phyloP scores from a whole-genome alignment of 2,113 vertebrate species.

The Sinocyclocheilus maitianheensis region DNA sequence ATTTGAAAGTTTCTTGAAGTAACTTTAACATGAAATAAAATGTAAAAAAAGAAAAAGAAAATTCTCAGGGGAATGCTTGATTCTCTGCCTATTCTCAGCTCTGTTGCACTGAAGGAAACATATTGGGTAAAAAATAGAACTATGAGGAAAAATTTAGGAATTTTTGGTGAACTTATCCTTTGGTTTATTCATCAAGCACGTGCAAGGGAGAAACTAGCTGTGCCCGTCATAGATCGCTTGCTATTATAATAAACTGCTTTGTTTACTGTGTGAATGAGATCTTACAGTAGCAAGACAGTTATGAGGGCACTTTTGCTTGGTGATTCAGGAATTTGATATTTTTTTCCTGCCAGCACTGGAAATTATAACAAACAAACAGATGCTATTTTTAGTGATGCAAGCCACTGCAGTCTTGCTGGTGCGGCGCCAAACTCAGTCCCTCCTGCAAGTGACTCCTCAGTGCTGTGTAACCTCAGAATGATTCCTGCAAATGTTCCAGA shows the following conservation, averaged over 20 bases:
- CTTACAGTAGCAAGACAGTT: not conserved
- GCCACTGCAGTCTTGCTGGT: slow-evolving; percentile 32
- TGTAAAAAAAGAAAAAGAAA: no score
- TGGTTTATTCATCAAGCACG: no score
- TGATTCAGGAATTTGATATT: slow-evolving; percentile 22
- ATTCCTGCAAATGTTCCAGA: not conserved
- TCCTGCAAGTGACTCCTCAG: slow-evolving; percentile 18
- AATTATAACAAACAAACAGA: slow-evolving; percentile 45
- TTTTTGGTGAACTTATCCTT: not conserved
- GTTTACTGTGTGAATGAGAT: slow-evolving; percentile 32
- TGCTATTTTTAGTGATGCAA: slow-evolving; percentile 54
- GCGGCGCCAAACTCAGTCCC: slow-evolving; percentile 27
- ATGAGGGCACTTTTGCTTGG: slow-evolving; percentile 1
- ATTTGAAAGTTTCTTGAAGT: not conserved
- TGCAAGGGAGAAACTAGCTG: not conserved
- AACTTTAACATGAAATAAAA: not conserved
- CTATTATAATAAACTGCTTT: slow-evolving; percentile 1
- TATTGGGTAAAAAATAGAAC: no score
- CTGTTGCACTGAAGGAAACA: no score
- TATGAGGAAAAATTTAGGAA: not conserved
- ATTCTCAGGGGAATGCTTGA: no score
- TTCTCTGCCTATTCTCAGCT: no score
- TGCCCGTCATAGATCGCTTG: not conserved
- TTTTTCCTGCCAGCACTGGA: slow-evolving; percentile 39
- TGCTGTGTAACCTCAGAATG: slow-evolving; percentile 5